A percentile compares a stretch with the other conserved stretches of the same genome.
These are phyloP conservation scores for Hyaena hyaena DNA, from an alignment of 2,113 vertebrate genomes.

Conservation along the genomic window DNA sequence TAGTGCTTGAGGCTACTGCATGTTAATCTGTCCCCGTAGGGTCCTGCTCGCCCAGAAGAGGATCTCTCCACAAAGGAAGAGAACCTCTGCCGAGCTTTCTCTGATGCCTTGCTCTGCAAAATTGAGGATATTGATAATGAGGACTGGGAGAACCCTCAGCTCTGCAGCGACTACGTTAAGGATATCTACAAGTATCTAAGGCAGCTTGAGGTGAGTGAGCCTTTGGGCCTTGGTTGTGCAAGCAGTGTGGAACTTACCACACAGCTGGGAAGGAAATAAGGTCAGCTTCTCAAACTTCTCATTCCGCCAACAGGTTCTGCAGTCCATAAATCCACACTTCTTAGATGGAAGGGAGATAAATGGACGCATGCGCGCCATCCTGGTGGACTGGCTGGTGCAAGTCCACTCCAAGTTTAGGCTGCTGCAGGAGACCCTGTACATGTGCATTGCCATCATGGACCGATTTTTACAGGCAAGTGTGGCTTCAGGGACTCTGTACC, in stretches of 20 bases:
- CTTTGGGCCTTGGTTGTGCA: rapidly evolving
- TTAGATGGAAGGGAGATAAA: slow-evolving; percentile 91
- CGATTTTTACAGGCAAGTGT: slow-evolving; percentile 92
- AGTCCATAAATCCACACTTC: slow-evolving; percentile 88
- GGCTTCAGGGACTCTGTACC: rapidly evolving
- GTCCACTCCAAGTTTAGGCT: slow-evolving; percentile 95
- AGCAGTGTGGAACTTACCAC: background rate
- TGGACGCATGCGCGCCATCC: slow-evolving; percentile 92
- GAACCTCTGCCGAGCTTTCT: slow-evolving; percentile 94
- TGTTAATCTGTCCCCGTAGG: slow-evolving; percentile 56
- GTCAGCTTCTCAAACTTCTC: background rate
- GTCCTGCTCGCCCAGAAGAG: slow-evolving; percentile 73
- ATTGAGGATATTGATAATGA: slow-evolving; percentile 93
- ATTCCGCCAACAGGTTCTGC: slow-evolving; percentile 86
- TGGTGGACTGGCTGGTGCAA: slow-evolving; percentile 98
- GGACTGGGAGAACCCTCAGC: slow-evolving; percentile 91
- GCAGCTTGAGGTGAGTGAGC: slow-evolving; percentile 89
- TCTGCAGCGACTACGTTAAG: slow-evolving; percentile 95
- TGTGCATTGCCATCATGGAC: slow-evolving; percentile 94
- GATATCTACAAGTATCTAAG: slow-evolving; percentile 94
- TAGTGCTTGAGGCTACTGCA: background rate
- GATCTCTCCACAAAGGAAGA: slow-evolving; percentile 90
- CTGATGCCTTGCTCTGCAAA: slow-evolving; percentile 87
- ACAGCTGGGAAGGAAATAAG: background rate
- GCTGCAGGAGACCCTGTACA: slow-evolving; percentile 96